Evolutionary conservation across 2,797 vertebrate genomes (phyloP).

Genomic region (Perodicticus potto): DNA sequence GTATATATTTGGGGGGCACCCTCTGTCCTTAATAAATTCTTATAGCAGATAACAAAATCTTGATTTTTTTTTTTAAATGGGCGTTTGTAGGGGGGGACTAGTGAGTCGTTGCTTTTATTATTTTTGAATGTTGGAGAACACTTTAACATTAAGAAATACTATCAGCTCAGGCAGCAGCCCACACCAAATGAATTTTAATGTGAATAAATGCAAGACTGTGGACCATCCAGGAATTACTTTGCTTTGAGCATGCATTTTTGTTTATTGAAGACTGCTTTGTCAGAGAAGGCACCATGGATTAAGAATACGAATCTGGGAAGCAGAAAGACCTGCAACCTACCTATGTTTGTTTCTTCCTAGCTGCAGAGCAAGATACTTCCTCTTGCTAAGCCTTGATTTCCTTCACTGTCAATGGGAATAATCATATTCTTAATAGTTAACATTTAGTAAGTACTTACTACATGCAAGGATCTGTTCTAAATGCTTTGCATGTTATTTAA

Average conservation of each 20-base stretch:
- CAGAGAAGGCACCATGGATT: background rate
- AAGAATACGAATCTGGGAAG: background rate
- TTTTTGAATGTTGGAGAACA: background rate
- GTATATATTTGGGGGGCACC: too few species aligned
- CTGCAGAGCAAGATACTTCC: background rate
- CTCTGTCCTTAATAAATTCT: background rate
- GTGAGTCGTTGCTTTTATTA: background rate
- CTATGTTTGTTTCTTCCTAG: background rate
- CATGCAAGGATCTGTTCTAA: background rate
- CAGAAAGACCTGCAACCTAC: background rate
- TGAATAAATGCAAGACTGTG: background rate
- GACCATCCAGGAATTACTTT: background rate
- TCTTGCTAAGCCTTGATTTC: background rate
- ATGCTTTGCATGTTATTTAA: background rate
- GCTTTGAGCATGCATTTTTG: background rate
- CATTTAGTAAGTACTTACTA: background rate
- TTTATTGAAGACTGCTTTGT: background rate
- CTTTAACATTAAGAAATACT: background rate
- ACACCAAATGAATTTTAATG: background rate
- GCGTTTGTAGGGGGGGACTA: background rate
- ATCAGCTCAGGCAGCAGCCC: background rate
- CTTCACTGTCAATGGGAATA: background rate
- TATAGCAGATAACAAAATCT: constrained; percentile 33
- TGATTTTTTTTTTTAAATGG: background rate
- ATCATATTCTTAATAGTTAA: background rate